Evolutionary conservation across 1,140 invertebrate species (phyloP), one percentile per base, ranked within the genome.

Genomic region (Popillia japonica): DNA sequence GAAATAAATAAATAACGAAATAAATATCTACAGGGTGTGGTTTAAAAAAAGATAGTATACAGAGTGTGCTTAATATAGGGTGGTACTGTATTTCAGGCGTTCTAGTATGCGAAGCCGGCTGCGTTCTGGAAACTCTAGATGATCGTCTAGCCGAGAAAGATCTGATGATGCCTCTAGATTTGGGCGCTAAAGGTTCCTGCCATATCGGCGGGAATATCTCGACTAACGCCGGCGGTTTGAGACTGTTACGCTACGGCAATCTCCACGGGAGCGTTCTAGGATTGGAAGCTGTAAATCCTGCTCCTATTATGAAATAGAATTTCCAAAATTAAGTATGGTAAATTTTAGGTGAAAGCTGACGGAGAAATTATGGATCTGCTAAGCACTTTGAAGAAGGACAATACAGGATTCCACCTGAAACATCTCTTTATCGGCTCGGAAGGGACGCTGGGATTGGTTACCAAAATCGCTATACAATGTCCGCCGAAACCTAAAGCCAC

Each of bases 401-500:
- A 99, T 84, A 99, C 98, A 0, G 98, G 97, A 0, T 98, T 98
- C 86, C 96, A 99, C 85, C 86, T 99, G 75, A 98, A 99, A 85
- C 97, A 99, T 86, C 85, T 99, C 77, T 99, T 99, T 85, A 97
- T 99, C 83, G 98, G 98, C 10, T 96, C 96, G 0, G 98, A 99
- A 89, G 98, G 98, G 48, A 99, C 97, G 0, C 87, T 99, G 61
- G 98, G 98, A 8, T 86, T 99, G 10, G 92, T 99, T 0, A 99
- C 98, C 0, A 96, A 96, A 89, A 93, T 96, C 11, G 92, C 95
- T 0, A 93, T 99, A 77, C 91, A 96, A 76, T 98, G 97, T 88
- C 95, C 96, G 11, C 89, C 93, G 7, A 89, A 92, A 86, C 94
- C 96, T 0, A 92, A 92, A 81, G 90, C 94, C 8, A 89, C 94